Evolutionary conservation across 2,797 vertebrate species (phyloP).

Genomic region (Strix occidentalis): DNA sequence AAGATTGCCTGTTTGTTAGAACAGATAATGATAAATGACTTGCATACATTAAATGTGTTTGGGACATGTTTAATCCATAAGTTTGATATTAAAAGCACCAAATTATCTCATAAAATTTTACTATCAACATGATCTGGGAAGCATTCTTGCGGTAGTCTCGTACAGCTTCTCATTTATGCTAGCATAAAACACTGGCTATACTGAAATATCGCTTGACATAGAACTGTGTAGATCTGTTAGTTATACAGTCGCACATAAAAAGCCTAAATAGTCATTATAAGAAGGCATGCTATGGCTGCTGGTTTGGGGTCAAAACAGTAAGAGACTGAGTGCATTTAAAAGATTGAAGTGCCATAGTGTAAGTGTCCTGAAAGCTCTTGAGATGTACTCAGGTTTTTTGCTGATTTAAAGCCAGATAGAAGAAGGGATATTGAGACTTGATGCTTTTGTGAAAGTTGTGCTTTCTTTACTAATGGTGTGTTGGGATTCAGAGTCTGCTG

Average conservation of each 20-base stretch:
- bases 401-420: neutral
- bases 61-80: conserved; percentile 35
- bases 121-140: neutral
- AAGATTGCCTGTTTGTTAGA: conserved; percentile 29
- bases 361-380: neutral
- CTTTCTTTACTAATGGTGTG: neutral
- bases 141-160: neutral
- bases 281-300: neutral
- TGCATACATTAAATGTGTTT: conserved; percentile 19
- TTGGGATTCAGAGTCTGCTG: neutral
- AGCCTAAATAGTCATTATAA: neutral
- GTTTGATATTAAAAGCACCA: conserved; percentile 15
- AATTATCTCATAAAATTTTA: conserved; percentile 19
- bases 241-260: neutral
- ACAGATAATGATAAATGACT: neutral
- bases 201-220: neutral
- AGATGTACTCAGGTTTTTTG: neutral
- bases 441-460: fast-evolving
- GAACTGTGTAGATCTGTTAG: neutral
- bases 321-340: neutral
- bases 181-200: neutral
- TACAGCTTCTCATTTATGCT: neutral
- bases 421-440: neutral
- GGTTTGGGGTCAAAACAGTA: neutral
- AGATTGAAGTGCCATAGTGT: neutral